A percentile compares a stretch with the other conserved stretches of the same genome.
Evolutionary conservation across 2,888 invertebrate genomes (phyloP).

Genomic region (Toxonevra muliebris): DNA sequence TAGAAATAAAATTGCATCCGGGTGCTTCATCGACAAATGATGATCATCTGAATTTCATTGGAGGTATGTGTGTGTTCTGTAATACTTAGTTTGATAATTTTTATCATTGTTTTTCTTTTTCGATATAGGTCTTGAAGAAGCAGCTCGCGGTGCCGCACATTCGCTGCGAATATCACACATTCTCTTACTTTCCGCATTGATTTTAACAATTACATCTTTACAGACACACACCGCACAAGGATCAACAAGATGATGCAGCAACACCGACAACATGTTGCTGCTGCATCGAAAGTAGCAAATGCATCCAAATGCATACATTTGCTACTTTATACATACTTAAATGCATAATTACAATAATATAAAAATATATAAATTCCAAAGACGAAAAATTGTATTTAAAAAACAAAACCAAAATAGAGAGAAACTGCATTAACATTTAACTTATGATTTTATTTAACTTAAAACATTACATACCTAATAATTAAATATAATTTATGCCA

Average conservation of each 20-base stretch:
- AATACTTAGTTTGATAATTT: not conserved
- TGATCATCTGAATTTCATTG: constrained; percentile 62
- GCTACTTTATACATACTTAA: not conserved
- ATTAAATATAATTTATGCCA: constrained; percentile 8
- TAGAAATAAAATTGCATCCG: constrained; percentile 65
- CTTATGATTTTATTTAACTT: constrained; percentile 5
- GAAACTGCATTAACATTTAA: not conserved
- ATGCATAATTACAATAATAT: constrained; percentile 5
- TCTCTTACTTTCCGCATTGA: constrained; percentile 26
- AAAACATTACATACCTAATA: not conserved
- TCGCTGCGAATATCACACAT: constrained; percentile 45
- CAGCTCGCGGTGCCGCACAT: constrained; percentile 45
- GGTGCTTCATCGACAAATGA: constrained; percentile 61
- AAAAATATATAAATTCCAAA: not conserved
- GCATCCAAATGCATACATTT: constrained; percentile 25
- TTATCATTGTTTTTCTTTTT: not conserved
- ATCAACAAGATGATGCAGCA: constrained; percentile 28
- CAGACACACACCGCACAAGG: not conserved
- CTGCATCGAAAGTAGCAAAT: not conserved
- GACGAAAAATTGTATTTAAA: not conserved
- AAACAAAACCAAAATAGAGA: not conserved
- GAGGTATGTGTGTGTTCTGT: constrained; percentile 45
- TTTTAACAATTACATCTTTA: not conserved
- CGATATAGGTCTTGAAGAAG: constrained; percentile 49
- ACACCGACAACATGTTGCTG: constrained; percentile 8